These are phyloP conservation scores for Steinernema hermaphroditum DNA, from an alignment of 2,888 invertebrate genomes.

Conservation along the genomic window DNA sequence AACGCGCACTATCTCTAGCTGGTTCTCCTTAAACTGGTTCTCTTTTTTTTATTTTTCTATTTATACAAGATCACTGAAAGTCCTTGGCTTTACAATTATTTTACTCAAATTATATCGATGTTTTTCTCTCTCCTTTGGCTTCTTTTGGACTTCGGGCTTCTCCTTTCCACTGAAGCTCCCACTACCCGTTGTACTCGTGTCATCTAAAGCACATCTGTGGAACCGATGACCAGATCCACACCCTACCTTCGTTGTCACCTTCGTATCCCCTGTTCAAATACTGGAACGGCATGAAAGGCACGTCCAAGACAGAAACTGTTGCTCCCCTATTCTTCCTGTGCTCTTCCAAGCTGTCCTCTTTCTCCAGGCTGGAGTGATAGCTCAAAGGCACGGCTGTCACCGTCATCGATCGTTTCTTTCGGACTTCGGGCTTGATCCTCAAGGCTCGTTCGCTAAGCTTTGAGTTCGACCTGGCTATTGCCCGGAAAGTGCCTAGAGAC, in stretches of 20 bases:
- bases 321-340: not conserved
- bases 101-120: not conserved
- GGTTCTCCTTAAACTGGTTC: too few relatives aligned
- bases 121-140: not conserved
- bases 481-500: not conserved
- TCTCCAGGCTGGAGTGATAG: constrained; percentile 2
- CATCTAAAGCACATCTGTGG: not conserved
- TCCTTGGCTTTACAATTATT: constrained; percentile 2
- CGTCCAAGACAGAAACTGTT: not conserved
- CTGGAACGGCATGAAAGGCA: constrained; percentile 7
- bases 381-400: constrained; percentile 4
- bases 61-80: not conserved
- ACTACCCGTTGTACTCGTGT: not conserved
- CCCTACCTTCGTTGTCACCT: too few relatives aligned
- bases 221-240: too few relatives aligned
- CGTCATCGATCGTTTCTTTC: constrained; percentile 19
- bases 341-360: not conserved
- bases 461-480: not conserved
- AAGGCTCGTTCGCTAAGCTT: constrained; percentile 10
- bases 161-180: too few relatives aligned
- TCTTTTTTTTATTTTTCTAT: too few relatives aligned
- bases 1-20: too few relatives aligned
- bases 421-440: not conserved
- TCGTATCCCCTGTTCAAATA: constrained; percentile 11
- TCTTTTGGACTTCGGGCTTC: not conserved